A percentile compares a stretch with the other conserved stretches of the same genome.
Evolutionary conservation across 2,888 invertebrate genomes (phyloP).

Genomic region (Steinernema hermaphroditum): DNA sequence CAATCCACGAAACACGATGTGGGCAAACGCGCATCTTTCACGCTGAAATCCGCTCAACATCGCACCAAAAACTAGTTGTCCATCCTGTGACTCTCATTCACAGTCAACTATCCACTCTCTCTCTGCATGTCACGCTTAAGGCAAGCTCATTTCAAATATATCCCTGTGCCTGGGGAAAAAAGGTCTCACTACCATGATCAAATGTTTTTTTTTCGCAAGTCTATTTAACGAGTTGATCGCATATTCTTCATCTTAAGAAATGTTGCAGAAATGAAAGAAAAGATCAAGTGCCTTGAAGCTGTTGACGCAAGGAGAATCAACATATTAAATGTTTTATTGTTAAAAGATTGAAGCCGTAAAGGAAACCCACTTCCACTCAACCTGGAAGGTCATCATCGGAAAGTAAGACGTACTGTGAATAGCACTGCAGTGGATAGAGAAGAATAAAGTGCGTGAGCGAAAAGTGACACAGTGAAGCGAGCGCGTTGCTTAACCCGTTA

Average conservation of each 20-base stretch:
- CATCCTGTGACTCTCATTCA: slow-evolving; percentile 19
- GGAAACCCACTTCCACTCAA: too few species aligned
- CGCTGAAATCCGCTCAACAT: slow-evolving; percentile 25
- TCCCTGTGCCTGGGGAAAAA: not conserved
- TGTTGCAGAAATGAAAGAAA: too few species aligned
- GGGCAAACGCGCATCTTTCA: slow-evolving; percentile 21
- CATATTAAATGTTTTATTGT: too few species aligned
- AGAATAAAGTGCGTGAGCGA: too few species aligned
- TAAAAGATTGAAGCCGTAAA: too few species aligned
- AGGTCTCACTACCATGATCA: not conserved
- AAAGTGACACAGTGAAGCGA: not conserved
- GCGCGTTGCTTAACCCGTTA: slow-evolving; percentile 23
- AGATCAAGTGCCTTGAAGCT: too few species aligned
- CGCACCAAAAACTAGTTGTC: slow-evolving; percentile 20
- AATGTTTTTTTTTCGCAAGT: not conserved
- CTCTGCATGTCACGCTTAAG: slow-evolving; percentile 15
- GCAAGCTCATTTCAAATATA: slow-evolving; percentile 22
- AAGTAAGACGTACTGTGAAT: not conserved
- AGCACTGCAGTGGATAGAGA: too few species aligned
- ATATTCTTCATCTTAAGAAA: too few species aligned
- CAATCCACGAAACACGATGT: slow-evolving; percentile 1
- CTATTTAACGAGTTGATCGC: too few species aligned
- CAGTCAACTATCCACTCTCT: slow-evolving; percentile 23
- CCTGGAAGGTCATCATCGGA: too few species aligned
- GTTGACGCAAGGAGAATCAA: too few species aligned